Base-by-base conservation (phyloP, 2,888 invertebrate genomes). In the Aromia moschata region DNA sequence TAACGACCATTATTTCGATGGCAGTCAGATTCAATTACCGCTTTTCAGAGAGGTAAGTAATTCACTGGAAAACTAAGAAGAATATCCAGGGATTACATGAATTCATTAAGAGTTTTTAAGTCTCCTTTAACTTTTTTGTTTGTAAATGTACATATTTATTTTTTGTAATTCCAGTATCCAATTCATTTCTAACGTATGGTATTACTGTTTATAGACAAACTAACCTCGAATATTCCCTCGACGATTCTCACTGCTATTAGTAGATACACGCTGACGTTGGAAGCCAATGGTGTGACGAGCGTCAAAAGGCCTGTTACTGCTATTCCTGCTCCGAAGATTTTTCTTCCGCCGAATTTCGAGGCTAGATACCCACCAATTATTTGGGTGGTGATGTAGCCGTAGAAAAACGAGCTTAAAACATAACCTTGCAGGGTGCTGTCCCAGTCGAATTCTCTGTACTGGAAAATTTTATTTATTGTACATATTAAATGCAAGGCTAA, bases 381-480 rank as follows among this genome's bases (percentile, higher is more conserved):
- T 79, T 92, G 94, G 0, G 94, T 94, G 56, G 90, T 79, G 52
- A 94, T 86, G 79, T 95, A 95, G 0, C 94, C 94, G 74, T 93
- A 94, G 83, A 94, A 95, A 81, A 94, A 95, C 0, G 93, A 91
- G 72, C 93, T 92, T 49, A 95, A 80, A 20, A 95, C 86, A 47
- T 90, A 81, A 0, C 94, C 94, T 79, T 90, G 91, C 20, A 89
- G 85, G 74, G 87, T 86, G 0, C 89, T 85, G 70, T 88, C 87
- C 94, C 94, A 94, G 60, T 89, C 86, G 73, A 93, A 93, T 72
- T 93, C 60, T 38, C 62, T 56, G 5, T 46, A 52, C 67, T 67
- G 45, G 43, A 53, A 45, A 44, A 37, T 25, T 5, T 25, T 5
- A 25, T 25, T 9, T 5, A 25, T 25, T 25, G 9, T 25, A 25